Base-by-base conservation (phyloP, 2,888 invertebrate species). In the Nesidiocoris tenuis region DNA sequence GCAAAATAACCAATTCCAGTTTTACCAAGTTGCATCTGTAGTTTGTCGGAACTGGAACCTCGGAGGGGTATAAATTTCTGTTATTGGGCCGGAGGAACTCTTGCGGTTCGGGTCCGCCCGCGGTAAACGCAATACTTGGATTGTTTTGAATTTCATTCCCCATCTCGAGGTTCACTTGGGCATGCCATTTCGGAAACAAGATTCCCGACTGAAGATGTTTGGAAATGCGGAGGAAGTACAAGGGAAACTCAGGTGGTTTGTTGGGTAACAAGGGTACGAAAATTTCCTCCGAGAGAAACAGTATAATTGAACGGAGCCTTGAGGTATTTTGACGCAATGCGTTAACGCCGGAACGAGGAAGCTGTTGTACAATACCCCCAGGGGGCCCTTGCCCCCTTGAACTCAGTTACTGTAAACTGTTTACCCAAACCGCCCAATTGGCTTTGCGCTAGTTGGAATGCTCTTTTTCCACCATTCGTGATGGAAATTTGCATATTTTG, bases 311-410 rank as follows among this genome's bases (percentile, higher is more conserved):
- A 72, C 72, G 61, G 61, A 61, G 72, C 72, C 61, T 61, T 19
- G 63, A 72, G 72, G 72, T 72, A 72, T 72, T 72, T 72, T 72
- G 72, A 72, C 72, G 72, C 72, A 72, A 61, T 72, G 72, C 72
- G 72, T 72, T 61, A 72, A 72, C 72, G 72, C 61, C 57, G 67
- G 55, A 67, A 70, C 59, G 59, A 18, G 18, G 17, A 18, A 59
- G 18, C 17, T 59, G 59, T 17, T 17, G 59, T 39, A 39, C 5
- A 12, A 39, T 7, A 39, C 39, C 39, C 39, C 39, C 39, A 39
- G 39, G 39, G 39, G 39, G n/a, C n/a, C 39, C 39, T 39, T 12
- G 39, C 5, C 39, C 39, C 12, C 39, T 39, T 12, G 12, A 39
- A 39, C 39, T 39, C 39, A 39, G 39, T 39, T 39, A 39, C 39